Conservation (phyloP, 2,888 invertebrate genomes). For the Meandrusa payeni region DNA sequence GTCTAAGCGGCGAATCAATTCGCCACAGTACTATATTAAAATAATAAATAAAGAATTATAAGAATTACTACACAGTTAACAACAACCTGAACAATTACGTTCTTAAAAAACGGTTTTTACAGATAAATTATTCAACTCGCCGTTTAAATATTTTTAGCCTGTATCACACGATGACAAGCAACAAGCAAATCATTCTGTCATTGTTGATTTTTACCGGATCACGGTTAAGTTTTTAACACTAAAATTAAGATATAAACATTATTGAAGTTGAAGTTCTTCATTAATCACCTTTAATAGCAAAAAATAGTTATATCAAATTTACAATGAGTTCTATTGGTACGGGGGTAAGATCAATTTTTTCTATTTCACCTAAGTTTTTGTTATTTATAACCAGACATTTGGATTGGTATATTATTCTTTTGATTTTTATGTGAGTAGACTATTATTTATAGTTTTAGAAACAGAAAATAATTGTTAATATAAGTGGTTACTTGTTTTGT, state of each 20-base stretch:
- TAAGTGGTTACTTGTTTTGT: too few species aligned
- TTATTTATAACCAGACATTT: slow-evolving; percentile 13
- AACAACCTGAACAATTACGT: background rate
- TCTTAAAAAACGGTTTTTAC: background rate
- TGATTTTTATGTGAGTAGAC: too few species aligned
- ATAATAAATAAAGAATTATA: too few species aligned
- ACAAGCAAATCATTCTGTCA: slow-evolving; percentile 23
- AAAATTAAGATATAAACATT: slow-evolving; percentile 10
- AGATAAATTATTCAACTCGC: background rate
- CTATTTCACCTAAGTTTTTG: slow-evolving; percentile 8
- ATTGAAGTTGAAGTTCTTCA: background rate
- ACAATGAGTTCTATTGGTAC: slow-evolving; percentile 97
- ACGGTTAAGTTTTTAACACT: slow-evolving; percentile 23
- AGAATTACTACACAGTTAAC: too few species aligned
- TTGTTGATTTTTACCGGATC: slow-evolving; percentile 26
- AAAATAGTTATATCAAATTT: slow-evolving; percentile 33
- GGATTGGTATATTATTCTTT: background rate
- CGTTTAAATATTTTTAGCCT: background rate
- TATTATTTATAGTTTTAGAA: too few species aligned
- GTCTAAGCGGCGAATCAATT: too few species aligned
- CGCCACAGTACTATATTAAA: too few species aligned
- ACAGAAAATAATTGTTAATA: too few species aligned
- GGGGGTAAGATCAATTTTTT: slow-evolving; percentile 85
- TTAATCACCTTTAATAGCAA: background rate
- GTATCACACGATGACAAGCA: slow-evolving; percentile 19